Base-by-base conservation (phyloP, 2,888 invertebrate species). In the Cheilosia urbana region DNA sequence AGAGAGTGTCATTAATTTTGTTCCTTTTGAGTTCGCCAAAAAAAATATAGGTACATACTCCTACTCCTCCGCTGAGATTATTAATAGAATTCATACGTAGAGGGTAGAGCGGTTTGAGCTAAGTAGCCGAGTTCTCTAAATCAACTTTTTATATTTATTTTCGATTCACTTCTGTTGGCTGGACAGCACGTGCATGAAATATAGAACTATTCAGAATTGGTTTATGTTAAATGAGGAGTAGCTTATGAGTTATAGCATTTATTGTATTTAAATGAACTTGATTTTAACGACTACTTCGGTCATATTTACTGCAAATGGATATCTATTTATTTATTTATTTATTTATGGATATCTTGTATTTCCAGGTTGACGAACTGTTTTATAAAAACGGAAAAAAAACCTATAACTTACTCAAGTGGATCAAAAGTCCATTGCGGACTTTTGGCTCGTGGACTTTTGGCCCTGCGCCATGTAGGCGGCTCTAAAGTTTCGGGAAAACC, bases 1-100 rank as follows among this genome's bases (percentile, higher is more conserved):
- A 60, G 60, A 72, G 27, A 60, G 60, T 72, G 51, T 60, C 60
- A 72, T 72, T 72, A 53, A 72, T 72, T 72, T 62, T 51, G 72
- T 60, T 58, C 40, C 45, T 57, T 57, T 69, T 49, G 21, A 60
- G 60, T 53, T 34, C 2, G 15, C 11, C 37, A 40, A 42, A 37
- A 71, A 63, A 42, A 13, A 60, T 21, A n/a, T n/a, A n/a, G n/a
- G n/a, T n/a, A n/a, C n/a, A 45, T 47, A 27, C 37, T 49, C 40
- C 37, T 24, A 19, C 11, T 27, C 40, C 21, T 45, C 30, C 42
- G 19, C 17, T 34, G 19, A 17, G 51, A 60, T 40, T 60, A 60
- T 21, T 37, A 58, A 71, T 68, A 34, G 24, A 58, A 21, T 51
- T 55, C 21, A 45, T 45, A 19, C 49, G 21, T 21, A 47, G 30